Percentiles rank a stretch among this genome's conserved stretches.
Conservation (phyloP, 2,797 vertebrate genomes). For the Muscicapa striata region DNA sequence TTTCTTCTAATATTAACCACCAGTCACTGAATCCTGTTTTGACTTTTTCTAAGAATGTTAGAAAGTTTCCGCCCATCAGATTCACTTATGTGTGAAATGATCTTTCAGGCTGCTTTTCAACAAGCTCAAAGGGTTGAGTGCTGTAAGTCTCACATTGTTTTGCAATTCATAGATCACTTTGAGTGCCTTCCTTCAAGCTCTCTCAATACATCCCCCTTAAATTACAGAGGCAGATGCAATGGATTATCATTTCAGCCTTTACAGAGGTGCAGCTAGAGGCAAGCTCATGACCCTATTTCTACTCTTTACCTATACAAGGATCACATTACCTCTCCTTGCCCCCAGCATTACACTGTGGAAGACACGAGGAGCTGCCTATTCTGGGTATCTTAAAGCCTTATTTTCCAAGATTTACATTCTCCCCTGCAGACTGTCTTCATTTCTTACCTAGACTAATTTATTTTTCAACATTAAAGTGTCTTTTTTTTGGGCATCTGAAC, state of each 20-base stretch:
- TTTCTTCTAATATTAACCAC: not conserved
- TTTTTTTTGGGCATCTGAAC: not conserved
- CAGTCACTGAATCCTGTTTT: not conserved
- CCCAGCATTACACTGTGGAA: not conserved
- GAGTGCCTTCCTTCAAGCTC: not conserved
- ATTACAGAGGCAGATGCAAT: not conserved
- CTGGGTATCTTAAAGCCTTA: not conserved
- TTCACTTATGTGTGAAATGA: not conserved
- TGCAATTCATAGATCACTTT: not conserved
- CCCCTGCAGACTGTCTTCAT: not conserved
- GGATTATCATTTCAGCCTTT: not conserved
- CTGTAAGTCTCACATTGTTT: not conserved
- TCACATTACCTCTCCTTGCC: not conserved
- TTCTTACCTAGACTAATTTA: not conserved
- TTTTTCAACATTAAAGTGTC: not conserved
- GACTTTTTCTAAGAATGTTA: not conserved
- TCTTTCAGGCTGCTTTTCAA: constrained; percentile 7
- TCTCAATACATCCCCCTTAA: not conserved
- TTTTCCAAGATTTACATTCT: not conserved
- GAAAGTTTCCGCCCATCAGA: not conserved
- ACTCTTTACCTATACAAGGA: not conserved
- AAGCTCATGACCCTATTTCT: constrained; percentile 11
- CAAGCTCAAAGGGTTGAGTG: not conserved
- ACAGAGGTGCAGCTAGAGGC: not conserved
- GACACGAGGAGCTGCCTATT: not conserved